A percentile compares a stretch with the other conserved stretches of the same genome.
These are phyloP conservation scores for Seira ritae DNA, from an alignment of 2,888 invertebrate genomes.

Conservation along the genomic window DNA sequence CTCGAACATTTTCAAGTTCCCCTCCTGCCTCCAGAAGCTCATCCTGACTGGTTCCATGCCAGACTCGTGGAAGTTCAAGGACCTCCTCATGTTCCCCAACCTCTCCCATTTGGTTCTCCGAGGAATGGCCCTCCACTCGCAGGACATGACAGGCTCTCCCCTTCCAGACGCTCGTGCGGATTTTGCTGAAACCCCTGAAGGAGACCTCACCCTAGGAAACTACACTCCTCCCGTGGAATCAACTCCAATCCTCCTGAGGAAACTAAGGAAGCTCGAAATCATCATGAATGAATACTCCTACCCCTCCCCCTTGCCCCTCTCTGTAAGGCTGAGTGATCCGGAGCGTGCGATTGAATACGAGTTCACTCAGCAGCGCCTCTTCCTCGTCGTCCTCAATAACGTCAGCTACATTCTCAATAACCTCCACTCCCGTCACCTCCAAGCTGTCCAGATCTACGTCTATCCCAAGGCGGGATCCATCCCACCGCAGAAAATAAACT, in stretches of 20 bases:
- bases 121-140: constrained; percentile 35
- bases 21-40: constrained; percentile 40
- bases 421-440: neutral
- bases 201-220: neutral
- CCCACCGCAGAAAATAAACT: constrained; percentile 43
- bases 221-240: neutral
- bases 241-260: constrained; percentile 22
- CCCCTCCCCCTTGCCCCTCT: constrained; percentile 39
- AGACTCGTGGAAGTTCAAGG: constrained; percentile 24
- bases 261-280: constrained; percentile 39
- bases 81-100: constrained; percentile 32
- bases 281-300: constrained; percentile 58
- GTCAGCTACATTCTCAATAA: constrained; percentile 38
- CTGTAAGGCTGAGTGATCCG: constrained; percentile 39
- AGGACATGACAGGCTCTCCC: constrained; percentile 32
- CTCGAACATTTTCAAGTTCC: constrained; percentile 25
- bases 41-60: constrained; percentile 48
- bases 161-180: neutral
- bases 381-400: constrained; percentile 44
- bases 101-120: constrained; percentile 48
- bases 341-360: constrained; percentile 40
- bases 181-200: neutral
- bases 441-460: constrained; percentile 35
- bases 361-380: constrained; percentile 24
- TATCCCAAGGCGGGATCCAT: constrained; percentile 50